Conservation (phyloP, 1,140 invertebrate species). For the Propsilocerus akamusi region DNA sequence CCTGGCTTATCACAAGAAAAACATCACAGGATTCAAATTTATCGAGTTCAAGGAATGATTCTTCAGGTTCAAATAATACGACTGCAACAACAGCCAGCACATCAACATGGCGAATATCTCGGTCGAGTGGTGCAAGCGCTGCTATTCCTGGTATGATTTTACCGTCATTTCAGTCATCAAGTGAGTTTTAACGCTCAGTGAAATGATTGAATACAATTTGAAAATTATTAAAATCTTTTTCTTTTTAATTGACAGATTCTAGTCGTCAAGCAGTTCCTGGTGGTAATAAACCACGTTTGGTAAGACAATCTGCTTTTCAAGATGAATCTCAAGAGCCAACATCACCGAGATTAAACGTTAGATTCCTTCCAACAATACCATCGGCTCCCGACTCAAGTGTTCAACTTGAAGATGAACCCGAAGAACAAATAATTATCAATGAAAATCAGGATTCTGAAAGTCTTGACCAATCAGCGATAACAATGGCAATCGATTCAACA, state of each 20-base stretch:
- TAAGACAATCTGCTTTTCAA: slow-evolving; percentile 52
- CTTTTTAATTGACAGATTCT: background rate
- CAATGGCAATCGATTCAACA: background rate
- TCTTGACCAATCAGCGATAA: too few relatives aligned
- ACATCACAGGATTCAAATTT: slow-evolving; percentile 79
- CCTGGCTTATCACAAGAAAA: slow-evolving; percentile 74
- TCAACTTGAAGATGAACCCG: too few relatives aligned
- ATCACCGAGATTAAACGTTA: slow-evolving; percentile 38
- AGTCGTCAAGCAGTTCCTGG: slow-evolving; percentile 7
- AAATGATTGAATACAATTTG: slow-evolving; percentile 4
- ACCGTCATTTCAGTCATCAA: slow-evolving; percentile 15
- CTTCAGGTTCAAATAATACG: slow-evolving; percentile 48
- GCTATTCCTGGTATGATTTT: slow-evolving; percentile 8
- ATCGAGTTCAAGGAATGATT: slow-evolving; percentile 72
- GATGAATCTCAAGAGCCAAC: slow-evolving; percentile 44
- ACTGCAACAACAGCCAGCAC: slow-evolving; percentile 56
- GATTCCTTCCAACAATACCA: slow-evolving; percentile 58
- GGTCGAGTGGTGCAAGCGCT: slow-evolving; percentile 47
- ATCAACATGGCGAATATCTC: slow-evolving; percentile 62
- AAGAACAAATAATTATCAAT: too few relatives aligned
- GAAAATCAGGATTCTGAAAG: too few relatives aligned
- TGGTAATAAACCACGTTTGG: slow-evolving; percentile 44
- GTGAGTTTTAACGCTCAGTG: background rate
- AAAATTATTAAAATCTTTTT: background rate
- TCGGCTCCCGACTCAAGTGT: slow-evolving; percentile 63